A percentile compares a stretch with the other conserved stretches of the same genome.
These are phyloP conservation scores for Mesorhabditis spiculigera DNA, from an alignment of 2,888 invertebrate species.

Conservation along the genomic window DNA sequence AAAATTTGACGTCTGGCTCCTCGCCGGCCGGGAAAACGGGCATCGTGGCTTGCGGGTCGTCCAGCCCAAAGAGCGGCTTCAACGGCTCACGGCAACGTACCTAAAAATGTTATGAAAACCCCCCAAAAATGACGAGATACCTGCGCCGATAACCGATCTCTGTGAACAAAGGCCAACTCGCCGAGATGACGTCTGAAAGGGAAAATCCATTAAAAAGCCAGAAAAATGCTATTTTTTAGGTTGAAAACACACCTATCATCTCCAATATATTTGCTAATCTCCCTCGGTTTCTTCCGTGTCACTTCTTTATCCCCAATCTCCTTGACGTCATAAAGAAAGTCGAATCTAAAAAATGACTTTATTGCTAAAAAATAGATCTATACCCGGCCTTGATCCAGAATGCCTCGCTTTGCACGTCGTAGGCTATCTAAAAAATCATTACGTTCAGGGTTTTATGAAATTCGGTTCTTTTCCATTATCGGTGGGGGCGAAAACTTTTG, in stretches of 20 bases:
- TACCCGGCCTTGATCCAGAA: conserved; percentile 56
- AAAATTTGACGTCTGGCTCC: neutral
- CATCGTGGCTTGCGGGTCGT: conserved; percentile 15
- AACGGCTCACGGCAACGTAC: conserved; percentile 27
- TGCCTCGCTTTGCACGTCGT: conserved; percentile 44
- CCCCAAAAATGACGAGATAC: conserved; percentile 8
- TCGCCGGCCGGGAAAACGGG: conserved; percentile 13
- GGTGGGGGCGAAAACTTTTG: too few relatives aligned
- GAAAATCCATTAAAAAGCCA: conserved; percentile 9
- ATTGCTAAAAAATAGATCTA: too few relatives aligned
- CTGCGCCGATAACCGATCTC: conserved; percentile 46
- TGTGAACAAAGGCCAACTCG: conserved; percentile 52
- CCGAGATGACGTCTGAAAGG: conserved; percentile 49
- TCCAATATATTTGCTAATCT: conserved; percentile 41
- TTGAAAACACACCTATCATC: conserved; percentile 42
- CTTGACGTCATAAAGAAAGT: conserved; percentile 43
- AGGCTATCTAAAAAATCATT: conserved; percentile 19
- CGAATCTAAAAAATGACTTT: conserved; percentile 13
- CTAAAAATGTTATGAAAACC: too few relatives aligned
- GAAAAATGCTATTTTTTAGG: neutral
- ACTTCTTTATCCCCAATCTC: conserved; percentile 19
- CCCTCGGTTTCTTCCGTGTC: conserved; percentile 17
- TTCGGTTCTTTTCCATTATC: too few relatives aligned
- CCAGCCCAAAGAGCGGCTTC: conserved; percentile 21
- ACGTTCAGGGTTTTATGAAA: too few relatives aligned